Base-by-base conservation (phyloP, 2,113 vertebrate species). In the Siniperca knerii region DNA sequence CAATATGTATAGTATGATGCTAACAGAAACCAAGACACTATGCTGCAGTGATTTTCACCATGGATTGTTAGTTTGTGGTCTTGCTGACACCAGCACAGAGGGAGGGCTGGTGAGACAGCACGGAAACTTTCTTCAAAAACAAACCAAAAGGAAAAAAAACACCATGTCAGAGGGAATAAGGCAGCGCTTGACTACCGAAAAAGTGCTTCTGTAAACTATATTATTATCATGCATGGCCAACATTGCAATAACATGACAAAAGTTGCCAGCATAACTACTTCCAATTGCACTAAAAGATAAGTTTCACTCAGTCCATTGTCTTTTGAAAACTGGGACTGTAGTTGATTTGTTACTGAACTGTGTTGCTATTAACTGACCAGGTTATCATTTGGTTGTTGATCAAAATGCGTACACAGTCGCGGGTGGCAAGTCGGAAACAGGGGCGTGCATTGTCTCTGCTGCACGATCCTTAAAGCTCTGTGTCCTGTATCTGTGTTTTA, bases 61-160 rank as follows among this genome's bases (percentile, higher is more conserved):
- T 69, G 44, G 16, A 18, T 69, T 69, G 46, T 33, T 64, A 13
- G 58, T 62, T 5, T 37, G 46, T 12, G 48, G 18, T 50, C 48
- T n/a, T 67, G 42, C 23, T 67, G 65, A 70, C 46, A 70, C 46
- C 46, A 52, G 67, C 67, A 33, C 46, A 50, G 67, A 33, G 29
- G 67, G 46, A 33, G 67, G 25, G 67, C 25, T 69, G 25, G 15
- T 6, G 46, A 69, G 25, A 69, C 46, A 50, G 29, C 25, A 18
- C 46, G 67, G 50, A 11, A 21, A 64, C 35, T 11, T 20, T 69
- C 46, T 11, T 50, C 67, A 11, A 33, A 69, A 69, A 20, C 18
- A 11, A 69, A 29, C 7, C n/a, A 29, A 6, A 52, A 48, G 6
- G 6, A 25, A n/a, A 25, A 68, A 48, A 68, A 68, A n/a, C 6